Conservation (phyloP, 2,797 vertebrate species). For the Fringilla coelebs region DNA sequence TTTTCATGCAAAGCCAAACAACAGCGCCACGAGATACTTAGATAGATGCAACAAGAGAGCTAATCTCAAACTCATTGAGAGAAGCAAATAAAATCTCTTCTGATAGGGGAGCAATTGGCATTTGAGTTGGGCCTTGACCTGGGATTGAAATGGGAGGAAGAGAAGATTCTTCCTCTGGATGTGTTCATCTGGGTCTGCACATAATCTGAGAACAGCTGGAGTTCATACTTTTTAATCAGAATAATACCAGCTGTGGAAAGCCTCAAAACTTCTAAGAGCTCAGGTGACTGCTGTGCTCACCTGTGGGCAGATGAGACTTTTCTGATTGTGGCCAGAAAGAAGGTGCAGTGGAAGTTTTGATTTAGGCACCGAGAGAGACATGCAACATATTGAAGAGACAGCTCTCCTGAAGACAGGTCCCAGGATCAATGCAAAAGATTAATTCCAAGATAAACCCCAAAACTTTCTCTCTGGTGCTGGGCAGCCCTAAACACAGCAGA, state of each 20-base stretch:
- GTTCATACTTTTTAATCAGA: background rate
- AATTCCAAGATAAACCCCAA: background rate
- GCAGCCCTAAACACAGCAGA: background rate
- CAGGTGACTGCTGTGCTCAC: background rate
- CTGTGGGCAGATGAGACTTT: background rate
- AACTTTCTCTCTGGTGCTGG: background rate
- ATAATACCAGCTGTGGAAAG: background rate
- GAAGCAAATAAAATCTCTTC: background rate
- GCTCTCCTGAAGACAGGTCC: background rate
- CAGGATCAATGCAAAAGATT: background rate
- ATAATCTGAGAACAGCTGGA: background rate
- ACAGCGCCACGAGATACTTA: background rate
- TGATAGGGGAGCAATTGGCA: fast-evolving
- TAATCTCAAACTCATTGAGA: background rate
- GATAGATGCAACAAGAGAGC: background rate
- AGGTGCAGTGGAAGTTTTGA: background rate
- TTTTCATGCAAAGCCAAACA: background rate
- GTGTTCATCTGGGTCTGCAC: background rate
- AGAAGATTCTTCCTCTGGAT: background rate
- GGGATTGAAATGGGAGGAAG: background rate
- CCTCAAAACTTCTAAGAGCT: background rate
- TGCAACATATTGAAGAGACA: background rate
- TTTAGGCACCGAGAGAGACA: background rate
- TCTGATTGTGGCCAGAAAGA: background rate
- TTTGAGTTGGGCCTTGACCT: background rate